Base-by-base conservation (phyloP, 1,140 invertebrate genomes). In the Bombus pascuorum region DNA sequence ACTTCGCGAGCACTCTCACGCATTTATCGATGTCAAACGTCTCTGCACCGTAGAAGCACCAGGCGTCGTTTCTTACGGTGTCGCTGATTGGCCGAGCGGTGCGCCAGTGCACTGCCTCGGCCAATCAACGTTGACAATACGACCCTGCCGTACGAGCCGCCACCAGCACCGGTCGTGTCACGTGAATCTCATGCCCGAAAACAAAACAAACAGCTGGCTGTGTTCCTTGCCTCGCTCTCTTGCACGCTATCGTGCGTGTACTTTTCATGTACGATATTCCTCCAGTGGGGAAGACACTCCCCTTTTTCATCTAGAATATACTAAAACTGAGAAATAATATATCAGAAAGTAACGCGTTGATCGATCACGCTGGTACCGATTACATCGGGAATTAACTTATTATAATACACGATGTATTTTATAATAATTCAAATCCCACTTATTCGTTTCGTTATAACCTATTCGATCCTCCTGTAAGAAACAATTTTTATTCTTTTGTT, bases 11-110 rank as follows among this genome's bases (percentile, higher is more conserved):
- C 91, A 94, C 93, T 93, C 94, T 93, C 93, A 94, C 93, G 93
- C 93, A 93, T 94, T 95, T 94, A 94, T 94, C 94, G 93, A 95
- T 94, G 93, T 94, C 93, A 94, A 94, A 94, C 91, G 93, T 91
- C 92, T 92, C 93, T 92, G 89, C 91, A 91, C 88, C 91, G 91
- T 91, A 91, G 89, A 85, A 90, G 90, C 86, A 92, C 87, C 85
- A 92, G 91, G 85, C 85, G 76, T 87, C 74, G 66, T 89, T 86
- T 92, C 78, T 89, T 92, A 93, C 91, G 86, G 18, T 44, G 18
- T 0, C 13, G 34, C 10, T 66, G 83, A 94, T 94, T 94, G 93
- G 94, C 65, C 34, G 66, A 44, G 15, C 76, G 81, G 53, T 89
- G 77, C 85, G 90, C 90, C 86, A 90, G 88, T 90, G 91, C 90